Conservation (phyloP, 2,797 vertebrate genomes). For the Gambelia wislizenii region DNA sequence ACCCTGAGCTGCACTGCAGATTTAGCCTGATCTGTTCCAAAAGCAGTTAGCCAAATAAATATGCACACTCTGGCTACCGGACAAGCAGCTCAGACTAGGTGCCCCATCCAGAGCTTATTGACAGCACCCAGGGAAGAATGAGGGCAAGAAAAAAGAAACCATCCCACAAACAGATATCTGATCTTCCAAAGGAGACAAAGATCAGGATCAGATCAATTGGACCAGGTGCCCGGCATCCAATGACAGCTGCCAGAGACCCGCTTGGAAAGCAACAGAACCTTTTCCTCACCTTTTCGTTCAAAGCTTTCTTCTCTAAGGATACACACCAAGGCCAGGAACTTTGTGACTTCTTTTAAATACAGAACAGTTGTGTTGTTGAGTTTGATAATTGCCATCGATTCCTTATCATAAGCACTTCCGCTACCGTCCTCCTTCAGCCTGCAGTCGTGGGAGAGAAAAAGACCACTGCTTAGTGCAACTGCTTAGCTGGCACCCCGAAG, state of each 20-base stretch:
- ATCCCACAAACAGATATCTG: neutral
- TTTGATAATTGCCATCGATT: conserved; percentile 99
- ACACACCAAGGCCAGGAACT: conserved; percentile 98
- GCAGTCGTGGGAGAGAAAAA: conserved; percentile 55
- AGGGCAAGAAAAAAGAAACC: too few relatives aligned
- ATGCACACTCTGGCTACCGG: too few relatives aligned
- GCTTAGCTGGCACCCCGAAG: neutral
- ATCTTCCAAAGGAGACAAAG: neutral
- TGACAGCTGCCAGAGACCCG: too few relatives aligned
- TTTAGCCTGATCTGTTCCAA: neutral
- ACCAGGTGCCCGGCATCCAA: neutral
- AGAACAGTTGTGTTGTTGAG: conserved; percentile 99
- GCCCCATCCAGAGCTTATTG: too few relatives aligned
- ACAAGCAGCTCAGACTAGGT: neutral
- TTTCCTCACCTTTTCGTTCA: conserved; percentile 94
- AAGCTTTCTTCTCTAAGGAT: conserved; percentile 99
- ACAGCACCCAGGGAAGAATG: too few relatives aligned
- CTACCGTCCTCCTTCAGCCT: conserved; percentile 97
- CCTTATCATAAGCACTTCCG: conserved; percentile 98
- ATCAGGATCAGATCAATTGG: neutral
- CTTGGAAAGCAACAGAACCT: neutral
- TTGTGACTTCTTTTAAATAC: conserved; percentile 99
- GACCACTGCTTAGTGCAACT: neutral
- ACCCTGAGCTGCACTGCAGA: neutral
- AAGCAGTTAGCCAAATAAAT: neutral